Base-by-base conservation (phyloP, 1,140 invertebrate species). In the Idris sp. region DNA sequence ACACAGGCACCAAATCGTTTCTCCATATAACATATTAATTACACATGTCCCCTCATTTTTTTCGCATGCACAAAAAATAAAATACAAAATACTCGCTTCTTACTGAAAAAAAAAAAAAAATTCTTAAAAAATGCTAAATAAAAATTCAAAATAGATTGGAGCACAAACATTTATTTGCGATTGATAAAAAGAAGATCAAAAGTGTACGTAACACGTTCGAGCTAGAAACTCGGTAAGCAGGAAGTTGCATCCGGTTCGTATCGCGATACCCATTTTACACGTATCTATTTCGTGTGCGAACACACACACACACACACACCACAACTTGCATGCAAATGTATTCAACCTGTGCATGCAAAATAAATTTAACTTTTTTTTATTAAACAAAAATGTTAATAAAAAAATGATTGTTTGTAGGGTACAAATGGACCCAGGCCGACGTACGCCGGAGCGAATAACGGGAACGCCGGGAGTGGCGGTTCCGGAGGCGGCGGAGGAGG, bases 371-470 rank as follows among this genome's bases (percentile, higher is more conserved):
- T n/a, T n/a, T n/a, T n/a, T n/a, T n/a, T n/a, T n/a, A n/a, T n/a
- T n/a, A n/a, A n/a, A n/a, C n/a, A n/a, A n/a, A n/a, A n/a, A n/a
- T n/a, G n/a, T n/a, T n/a, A n/a, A n/a, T n/a, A n/a, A n/a, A n/a
- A n/a, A n/a, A n/a, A 6, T 22, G 19, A 22, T 4, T 2, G 19
- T 2, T 84, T 85, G 36, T 76, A 87, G 86, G 84, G 84, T 48
- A 82, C 84, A 19, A 87, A 87, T 69, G 84, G 86, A 51, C 86
- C 86, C 54, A 79, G 86, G 69, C 86, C 85, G 59, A 79, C 83
- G 11, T 88, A 87, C 72, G 77, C 84, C 40, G 86, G 86, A 56
- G 85, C 85, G 13, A 87, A 86, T 75, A 86, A 86, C 51, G 86
- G 84, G 26, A 86, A 81, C 65, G 84, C 82, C 48, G 85, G 84